Percentiles rank a stretch among this genome's conserved stretches.
Evolutionary conservation across 2,888 invertebrate species (phyloP).

Genomic region (Bimastos eiseni): DNA sequence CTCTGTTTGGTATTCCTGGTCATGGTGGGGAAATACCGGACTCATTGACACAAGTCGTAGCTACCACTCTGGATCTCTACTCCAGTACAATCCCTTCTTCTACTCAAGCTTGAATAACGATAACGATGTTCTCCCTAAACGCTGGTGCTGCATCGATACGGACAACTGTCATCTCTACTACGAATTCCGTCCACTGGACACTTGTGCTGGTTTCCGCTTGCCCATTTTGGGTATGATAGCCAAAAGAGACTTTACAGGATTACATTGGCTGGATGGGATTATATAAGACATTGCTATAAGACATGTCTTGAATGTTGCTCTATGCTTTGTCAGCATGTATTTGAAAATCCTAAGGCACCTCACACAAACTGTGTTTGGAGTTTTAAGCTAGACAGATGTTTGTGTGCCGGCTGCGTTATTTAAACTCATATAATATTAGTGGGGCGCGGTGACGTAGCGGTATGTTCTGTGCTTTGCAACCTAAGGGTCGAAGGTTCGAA

Average conservation of each 20-base stretch:
- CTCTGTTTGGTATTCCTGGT: neutral
- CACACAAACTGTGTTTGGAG: no score
- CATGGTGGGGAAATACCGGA: neutral
- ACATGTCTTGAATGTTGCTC: no score
- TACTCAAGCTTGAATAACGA: neutral
- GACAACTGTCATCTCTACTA: conserved; percentile 35
- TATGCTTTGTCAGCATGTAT: no score
- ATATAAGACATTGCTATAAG: no score
- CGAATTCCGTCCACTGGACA: conserved; percentile 30
- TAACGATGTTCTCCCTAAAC: conserved; percentile 28
- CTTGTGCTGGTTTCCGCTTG: conserved; percentile 26
- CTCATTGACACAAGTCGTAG: conserved; percentile 3
- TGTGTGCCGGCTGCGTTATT: no score
- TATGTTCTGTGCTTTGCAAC: no score
- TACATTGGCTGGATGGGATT: no score
- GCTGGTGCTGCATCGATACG: conserved; percentile 31
- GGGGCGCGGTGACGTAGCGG: no score
- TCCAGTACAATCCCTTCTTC: conserved; percentile 31
- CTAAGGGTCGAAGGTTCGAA: no score
- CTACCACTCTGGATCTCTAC: conserved; percentile 20
- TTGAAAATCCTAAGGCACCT: no score
- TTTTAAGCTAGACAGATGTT: no score
- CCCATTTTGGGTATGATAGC: conserved; percentile 25
- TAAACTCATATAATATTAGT: no score
- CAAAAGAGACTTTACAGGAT: neutral